phyloP scores from a whole-genome alignment of 2,888 invertebrate species.

The Isoperla grammatica region DNA sequence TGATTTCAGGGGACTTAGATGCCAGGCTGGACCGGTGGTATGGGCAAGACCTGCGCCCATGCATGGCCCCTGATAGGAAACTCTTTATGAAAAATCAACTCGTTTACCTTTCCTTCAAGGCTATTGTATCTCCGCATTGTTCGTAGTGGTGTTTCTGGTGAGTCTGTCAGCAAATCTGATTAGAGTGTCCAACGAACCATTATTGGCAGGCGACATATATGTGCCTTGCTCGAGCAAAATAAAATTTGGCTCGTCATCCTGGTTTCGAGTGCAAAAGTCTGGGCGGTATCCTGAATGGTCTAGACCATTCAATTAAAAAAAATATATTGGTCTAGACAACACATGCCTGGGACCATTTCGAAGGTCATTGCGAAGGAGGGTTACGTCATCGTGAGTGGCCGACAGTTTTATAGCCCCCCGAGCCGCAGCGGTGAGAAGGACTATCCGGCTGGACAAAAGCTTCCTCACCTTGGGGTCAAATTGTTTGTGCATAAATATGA shows the following conservation, averaged over 20 bases:
- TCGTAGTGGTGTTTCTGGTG: conserved; percentile 21
- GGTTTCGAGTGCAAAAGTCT: background rate
- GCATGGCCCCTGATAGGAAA: conserved; percentile 15
- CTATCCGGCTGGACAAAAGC: background rate
- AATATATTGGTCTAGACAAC: too few species aligned
- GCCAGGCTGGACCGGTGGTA: too few species aligned
- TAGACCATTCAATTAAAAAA: too few species aligned
- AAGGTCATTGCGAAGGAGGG: background rate
- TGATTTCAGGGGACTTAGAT: too few species aligned
- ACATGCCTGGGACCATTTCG: background rate
- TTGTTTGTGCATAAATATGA: background rate
- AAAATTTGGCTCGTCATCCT: background rate
- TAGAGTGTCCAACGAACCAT: background rate
- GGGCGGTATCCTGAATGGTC: background rate
- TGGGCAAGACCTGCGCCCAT: too few species aligned
- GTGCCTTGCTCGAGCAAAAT: background rate
- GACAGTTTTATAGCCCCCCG: background rate
- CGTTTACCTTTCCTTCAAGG: conserved; percentile 26
- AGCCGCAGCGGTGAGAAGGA: background rate
- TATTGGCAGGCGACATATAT: background rate
- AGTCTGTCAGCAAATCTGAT: background rate
- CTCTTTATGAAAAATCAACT: conserved; percentile 16
- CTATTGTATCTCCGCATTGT: conserved; percentile 26
- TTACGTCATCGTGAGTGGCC: background rate
- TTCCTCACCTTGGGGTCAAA: background rate